Evolutionary conservation across 2,888 invertebrate species (phyloP).

Genomic region (Microctonus hyperodae): DNA sequence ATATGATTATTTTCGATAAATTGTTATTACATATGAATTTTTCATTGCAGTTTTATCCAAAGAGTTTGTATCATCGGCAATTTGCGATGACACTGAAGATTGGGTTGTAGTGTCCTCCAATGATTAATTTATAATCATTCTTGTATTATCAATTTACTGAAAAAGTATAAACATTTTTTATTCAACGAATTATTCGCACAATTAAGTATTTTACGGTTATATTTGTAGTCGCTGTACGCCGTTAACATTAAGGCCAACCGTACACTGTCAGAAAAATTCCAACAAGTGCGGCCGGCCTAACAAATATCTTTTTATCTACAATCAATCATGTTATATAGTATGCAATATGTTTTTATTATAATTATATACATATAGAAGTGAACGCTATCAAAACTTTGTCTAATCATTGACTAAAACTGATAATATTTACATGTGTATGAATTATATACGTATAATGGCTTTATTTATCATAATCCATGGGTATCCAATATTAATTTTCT

Average conservation of each 20-base stretch:
- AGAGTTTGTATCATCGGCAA: conserved; percentile 51
- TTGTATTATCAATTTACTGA: background rate
- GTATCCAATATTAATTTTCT: background rate
- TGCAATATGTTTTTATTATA: background rate
- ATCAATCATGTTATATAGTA: background rate
- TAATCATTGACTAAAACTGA: background rate
- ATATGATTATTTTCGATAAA: background rate
- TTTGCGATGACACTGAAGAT: conserved; percentile 53
- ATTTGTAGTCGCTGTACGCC: background rate
- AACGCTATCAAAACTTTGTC: too few species aligned
- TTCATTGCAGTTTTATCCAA: conserved; percentile 53
- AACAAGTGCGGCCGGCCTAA: too few species aligned
- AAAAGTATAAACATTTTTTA: background rate
- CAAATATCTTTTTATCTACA: background rate
- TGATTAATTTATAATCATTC: conserved; percentile 14
- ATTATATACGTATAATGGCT: background rate
- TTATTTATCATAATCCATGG: background rate
- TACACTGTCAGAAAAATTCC: too few species aligned
- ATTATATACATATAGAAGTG: background rate
- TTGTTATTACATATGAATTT: background rate
- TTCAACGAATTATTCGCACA: background rate
- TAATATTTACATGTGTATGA: too few species aligned
- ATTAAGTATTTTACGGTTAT: background rate
- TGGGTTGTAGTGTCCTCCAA: conserved; percentile 52
- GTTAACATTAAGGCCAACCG: too few species aligned